These are phyloP conservation scores for Burhinus oedicnemus DNA, from an alignment of 2,113 vertebrate species.

Conservation along the genomic window DNA sequence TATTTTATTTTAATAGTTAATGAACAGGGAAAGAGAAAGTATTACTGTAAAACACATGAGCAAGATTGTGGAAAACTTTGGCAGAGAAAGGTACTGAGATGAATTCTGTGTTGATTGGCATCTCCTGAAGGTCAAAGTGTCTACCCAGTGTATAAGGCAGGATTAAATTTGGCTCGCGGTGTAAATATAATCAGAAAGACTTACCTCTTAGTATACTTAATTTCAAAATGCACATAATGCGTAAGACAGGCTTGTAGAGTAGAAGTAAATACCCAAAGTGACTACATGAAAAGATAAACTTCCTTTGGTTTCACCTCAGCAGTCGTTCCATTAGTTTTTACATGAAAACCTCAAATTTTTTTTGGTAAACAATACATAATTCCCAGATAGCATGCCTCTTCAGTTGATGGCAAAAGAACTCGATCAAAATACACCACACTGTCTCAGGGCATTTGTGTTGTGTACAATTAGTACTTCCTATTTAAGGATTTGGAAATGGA, in stretches of 20 bases:
- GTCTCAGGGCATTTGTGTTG: not conserved
- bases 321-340: not conserved
- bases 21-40: constrained; percentile 45
- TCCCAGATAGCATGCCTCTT: not conserved
- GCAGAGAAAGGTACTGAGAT: not conserved
- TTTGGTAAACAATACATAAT: not conserved
- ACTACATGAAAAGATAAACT: not conserved
- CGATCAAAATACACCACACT: not conserved
- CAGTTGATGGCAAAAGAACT: not conserved
- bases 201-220: not conserved
- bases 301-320: not conserved
- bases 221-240: not conserved
- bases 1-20: constrained; percentile 71
- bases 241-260: not conserved
- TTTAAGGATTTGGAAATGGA: not conserved
- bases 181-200: constrained; percentile 1
- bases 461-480: not conserved
- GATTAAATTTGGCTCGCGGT: constrained; percentile 3
- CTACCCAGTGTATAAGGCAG: not conserved
- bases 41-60: constrained; percentile 45
- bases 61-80: constrained; percentile 32
- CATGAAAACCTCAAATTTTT: not conserved
- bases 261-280: not conserved
- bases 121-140: constrained; percentile 35
- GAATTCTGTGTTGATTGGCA: not conserved